These are phyloP conservation scores for Enteromius radiatus DNA, from an alignment of 2,797 vertebrate species.

Conservation along the genomic window DNA sequence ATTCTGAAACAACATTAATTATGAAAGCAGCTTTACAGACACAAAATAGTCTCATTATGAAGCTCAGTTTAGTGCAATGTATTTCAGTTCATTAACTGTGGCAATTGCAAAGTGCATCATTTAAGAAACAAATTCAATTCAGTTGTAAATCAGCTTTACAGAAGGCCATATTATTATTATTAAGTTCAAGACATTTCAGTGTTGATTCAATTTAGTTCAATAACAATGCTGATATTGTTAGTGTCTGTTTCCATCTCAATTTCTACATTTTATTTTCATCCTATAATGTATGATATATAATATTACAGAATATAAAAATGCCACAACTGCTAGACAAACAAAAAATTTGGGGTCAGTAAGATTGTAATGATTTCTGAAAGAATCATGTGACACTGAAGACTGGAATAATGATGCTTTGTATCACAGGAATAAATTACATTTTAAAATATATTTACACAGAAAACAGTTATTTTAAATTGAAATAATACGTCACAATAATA, in stretches of 20 bases:
- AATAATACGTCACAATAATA: too few species aligned
- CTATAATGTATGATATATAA: not conserved
- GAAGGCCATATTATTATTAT: not conserved
- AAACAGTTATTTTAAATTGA: too few species aligned
- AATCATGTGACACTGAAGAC: too few species aligned
- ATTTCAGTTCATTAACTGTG: not conserved
- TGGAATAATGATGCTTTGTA: too few species aligned
- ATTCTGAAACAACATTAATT: not conserved
- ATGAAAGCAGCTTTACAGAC: not conserved
- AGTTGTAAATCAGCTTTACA: not conserved
- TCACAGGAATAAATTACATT: too few species aligned
- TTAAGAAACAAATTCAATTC: not conserved
- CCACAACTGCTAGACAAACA: not conserved
- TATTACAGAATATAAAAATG: not conserved
- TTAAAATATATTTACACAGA: too few species aligned
- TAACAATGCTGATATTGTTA: not conserved
- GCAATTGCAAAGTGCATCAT: not conserved
- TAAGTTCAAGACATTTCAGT: not conserved
- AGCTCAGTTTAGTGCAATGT: not conserved
- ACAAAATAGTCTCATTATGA: not conserved
- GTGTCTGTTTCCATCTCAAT: not conserved
- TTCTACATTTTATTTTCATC: not conserved
- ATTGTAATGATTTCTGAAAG: too few species aligned
- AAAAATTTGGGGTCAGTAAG: too few species aligned
- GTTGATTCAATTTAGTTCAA: not conserved